phyloP scores from a whole-genome alignment of 2,797 vertebrate genomes.

The Lepidocolaptes lacrymiger region DNA sequence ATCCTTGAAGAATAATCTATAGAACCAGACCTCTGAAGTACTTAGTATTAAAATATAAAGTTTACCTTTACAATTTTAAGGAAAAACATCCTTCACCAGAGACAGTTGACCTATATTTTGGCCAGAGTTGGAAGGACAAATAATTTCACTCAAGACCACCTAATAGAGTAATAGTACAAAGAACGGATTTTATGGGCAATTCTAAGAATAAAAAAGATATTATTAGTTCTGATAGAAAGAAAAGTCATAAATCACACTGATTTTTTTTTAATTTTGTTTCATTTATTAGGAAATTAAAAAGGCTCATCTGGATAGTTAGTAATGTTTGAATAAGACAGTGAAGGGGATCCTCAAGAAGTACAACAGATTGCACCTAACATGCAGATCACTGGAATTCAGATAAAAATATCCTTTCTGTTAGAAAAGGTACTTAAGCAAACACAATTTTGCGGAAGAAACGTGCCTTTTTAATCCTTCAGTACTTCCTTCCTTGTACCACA shows the following conservation, averaged over 20 bases:
- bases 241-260: neutral
- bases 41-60: neutral
- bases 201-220: neutral
- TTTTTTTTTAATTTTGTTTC: accelerated
- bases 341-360: neutral
- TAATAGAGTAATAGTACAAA: neutral
- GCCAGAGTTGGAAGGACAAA: neutral
- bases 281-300: neutral
- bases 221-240: neutral
- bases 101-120: neutral
- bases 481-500: neutral
- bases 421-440: neutral
- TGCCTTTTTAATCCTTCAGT: neutral
- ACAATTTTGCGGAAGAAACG: neutral
- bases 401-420: neutral
- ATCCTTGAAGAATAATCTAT: neutral
- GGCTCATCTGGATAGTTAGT: neutral
- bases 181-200: neutral
- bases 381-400: neutral
- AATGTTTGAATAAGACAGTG: neutral
- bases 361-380: neutral
- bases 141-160: neutral
- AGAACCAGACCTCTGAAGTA: neutral
- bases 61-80: neutral
- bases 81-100: neutral